These are phyloP conservation scores for Myotis daubentonii DNA, from an alignment of 2,797 vertebrate genomes.

Conservation along the genomic window DNA sequence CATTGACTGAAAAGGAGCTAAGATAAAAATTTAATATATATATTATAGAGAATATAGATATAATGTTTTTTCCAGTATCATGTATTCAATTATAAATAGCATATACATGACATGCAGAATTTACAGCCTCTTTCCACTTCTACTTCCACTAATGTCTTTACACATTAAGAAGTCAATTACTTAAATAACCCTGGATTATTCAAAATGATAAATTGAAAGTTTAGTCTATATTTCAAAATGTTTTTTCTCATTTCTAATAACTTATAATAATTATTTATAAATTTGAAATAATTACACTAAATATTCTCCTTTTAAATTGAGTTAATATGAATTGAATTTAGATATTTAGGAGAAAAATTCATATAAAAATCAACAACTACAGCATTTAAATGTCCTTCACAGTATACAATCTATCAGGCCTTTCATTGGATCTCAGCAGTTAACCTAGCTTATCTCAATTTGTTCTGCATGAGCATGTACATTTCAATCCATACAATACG, in stretches of 20 bases:
- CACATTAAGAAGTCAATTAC: conserved; percentile 37
- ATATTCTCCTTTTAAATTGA: conserved; percentile 22
- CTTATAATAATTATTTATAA: conserved; percentile 14
- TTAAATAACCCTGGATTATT: conserved; percentile 42
- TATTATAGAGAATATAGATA: neutral
- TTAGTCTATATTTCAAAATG: conserved; percentile 33
- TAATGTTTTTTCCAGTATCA: neutral
- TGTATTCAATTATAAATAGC: neutral
- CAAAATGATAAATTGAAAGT: conserved; percentile 1
- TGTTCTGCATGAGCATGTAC: neutral
- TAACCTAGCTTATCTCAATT: neutral
- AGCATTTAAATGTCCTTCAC: neutral
- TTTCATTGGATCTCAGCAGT: neutral
- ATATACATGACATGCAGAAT: neutral
- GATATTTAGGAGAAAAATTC: neutral
- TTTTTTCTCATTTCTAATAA: neutral
- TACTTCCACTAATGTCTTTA: neutral
- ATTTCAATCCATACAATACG: neutral
- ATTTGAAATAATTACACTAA: conserved; percentile 13
- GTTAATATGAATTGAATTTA: neutral
- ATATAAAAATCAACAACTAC: neutral
- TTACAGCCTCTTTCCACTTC: neutral
- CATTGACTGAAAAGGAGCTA: neutral
- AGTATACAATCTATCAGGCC: neutral
- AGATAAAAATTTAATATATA: neutral